Conservation (phyloP, 1,140 invertebrate genomes). For the Drosophila novamexicana region DNA sequence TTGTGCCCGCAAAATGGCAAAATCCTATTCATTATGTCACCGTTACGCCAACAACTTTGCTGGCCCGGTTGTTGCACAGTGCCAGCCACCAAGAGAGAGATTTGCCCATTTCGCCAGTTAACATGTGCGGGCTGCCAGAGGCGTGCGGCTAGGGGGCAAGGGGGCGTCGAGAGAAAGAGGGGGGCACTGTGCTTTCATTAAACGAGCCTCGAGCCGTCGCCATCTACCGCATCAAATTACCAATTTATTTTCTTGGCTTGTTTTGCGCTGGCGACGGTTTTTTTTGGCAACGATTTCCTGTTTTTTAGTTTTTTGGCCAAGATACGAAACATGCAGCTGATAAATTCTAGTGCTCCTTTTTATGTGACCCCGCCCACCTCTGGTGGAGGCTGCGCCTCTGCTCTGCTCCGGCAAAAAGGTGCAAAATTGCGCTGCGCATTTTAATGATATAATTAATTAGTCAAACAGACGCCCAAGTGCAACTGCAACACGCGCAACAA, state of each 20-base stretch:
- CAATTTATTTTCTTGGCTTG: slow-evolving; percentile 79
- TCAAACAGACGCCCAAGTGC: slow-evolving; percentile 12
- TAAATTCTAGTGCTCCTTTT: slow-evolving; percentile 12
- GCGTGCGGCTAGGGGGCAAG: too few species aligned
- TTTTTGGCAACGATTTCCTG: slow-evolving; percentile 26
- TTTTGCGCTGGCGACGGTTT: slow-evolving; percentile 13
- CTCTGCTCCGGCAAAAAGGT: slow-evolving; percentile 15
- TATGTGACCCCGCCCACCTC: too few species aligned
- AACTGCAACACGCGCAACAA: not conserved
- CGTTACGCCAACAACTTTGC: slow-evolving; percentile 40
- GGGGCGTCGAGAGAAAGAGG: not conserved
- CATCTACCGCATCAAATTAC: slow-evolving; percentile 74
- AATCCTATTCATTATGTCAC: slow-evolving; percentile 81
- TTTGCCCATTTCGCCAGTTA: slow-evolving; percentile 40
- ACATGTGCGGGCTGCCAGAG: slow-evolving; percentile 23
- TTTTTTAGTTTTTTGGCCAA: slow-evolving; percentile 16
- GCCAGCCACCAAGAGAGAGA: slow-evolving; percentile 23
- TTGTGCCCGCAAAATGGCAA: slow-evolving; percentile 65
- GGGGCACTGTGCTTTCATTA: slow-evolving; percentile 51
- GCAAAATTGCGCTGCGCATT: slow-evolving; percentile 40
- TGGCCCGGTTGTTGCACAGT: slow-evolving; percentile 26
- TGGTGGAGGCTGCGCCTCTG: too few species aligned
- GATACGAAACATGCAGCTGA: slow-evolving; percentile 28
- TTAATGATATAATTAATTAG: slow-evolving; percentile 56
- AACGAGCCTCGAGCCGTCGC: slow-evolving; percentile 49